Evolutionary conservation across 30 jellyfish, hydroid and myxozoan species (phyloP).

Genomic region (Pseudorhiza aurosa): DNA sequence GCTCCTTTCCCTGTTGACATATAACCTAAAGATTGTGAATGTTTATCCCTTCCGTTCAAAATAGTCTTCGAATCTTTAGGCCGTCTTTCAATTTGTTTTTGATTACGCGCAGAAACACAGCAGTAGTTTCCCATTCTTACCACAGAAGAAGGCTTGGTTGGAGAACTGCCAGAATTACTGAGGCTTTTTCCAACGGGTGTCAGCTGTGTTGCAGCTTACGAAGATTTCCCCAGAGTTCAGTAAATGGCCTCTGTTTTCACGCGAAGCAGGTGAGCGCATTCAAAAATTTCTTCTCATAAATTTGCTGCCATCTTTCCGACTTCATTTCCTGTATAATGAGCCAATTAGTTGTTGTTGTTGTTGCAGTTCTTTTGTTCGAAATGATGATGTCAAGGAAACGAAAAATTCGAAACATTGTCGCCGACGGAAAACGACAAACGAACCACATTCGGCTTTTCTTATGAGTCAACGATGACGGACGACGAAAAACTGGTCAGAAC

Average conservation of each 20-base stretch:
- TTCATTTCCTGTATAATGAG: constrained; percentile 58
- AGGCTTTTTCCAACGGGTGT: neutral
- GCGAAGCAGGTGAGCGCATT: constrained; percentile 65
- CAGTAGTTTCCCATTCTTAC: constrained; percentile 46
- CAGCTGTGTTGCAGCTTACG: neutral
- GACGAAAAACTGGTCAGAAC: too few species aligned
- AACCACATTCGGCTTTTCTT: too few species aligned
- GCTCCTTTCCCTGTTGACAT: constrained; percentile 24
- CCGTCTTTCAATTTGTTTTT: constrained; percentile 21
- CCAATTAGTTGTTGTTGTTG: constrained; percentile 38
- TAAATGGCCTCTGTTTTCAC: constrained; percentile 48
- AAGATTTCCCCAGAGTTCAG: constrained; percentile 13
- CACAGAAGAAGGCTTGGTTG: neutral
- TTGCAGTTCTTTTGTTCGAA: constrained; percentile 11
- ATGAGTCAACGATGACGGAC: too few species aligned
- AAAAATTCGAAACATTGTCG: too few species aligned
- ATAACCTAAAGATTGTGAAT: constrained; percentile 23
- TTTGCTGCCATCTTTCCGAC: constrained; percentile 56
- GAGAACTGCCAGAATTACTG: neutral
- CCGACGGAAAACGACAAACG: too few species aligned
- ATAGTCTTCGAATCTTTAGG: constrained; percentile 22
- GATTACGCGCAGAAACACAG: constrained; percentile 41
- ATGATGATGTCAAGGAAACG: constrained; percentile 39
- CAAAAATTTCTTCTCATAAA: constrained; percentile 20
- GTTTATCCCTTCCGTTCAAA: constrained; percentile 32